Percentiles rank a stretch among this genome's conserved stretches.
phyloP scores from a whole-genome alignment of 2,888 invertebrate species.

The Folsomia manolachei region DNA sequence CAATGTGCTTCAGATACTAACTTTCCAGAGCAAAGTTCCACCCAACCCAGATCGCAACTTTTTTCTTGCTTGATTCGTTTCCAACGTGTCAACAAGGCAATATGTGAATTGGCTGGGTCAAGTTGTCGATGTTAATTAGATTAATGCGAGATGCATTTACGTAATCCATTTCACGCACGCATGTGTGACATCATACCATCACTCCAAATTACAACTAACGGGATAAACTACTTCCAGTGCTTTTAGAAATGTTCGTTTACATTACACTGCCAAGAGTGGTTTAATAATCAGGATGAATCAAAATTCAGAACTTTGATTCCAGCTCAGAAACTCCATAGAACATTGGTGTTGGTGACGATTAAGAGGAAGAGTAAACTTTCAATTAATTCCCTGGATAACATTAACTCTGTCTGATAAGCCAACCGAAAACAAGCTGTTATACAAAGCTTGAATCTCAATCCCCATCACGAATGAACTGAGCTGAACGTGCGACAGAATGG shows the following conservation, averaged over 20 bases:
- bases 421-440: too few relatives aligned
- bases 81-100: too few relatives aligned
- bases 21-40: neutral
- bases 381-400: neutral
- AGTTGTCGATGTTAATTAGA: neutral
- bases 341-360: neutral
- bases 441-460: neutral
- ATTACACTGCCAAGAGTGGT: too few relatives aligned
- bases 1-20: neutral
- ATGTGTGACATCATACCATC: too few relatives aligned
- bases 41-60: neutral
- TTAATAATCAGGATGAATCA: too few relatives aligned
- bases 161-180: neutral
- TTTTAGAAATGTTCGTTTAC: too few relatives aligned
- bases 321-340: neutral
- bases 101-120: neutral
- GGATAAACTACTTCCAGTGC: too few relatives aligned
- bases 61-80: neutral
- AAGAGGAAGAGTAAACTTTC: neutral
- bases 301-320: too few relatives aligned
- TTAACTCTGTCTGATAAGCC: neutral
- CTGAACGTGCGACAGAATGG: neutral
- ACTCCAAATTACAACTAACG: too few relatives aligned
- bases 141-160: neutral
- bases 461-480: too few relatives aligned